phyloP scores from a whole-genome alignment of 2,888 invertebrate genomes.

The Pasiphila rectangulata region DNA sequence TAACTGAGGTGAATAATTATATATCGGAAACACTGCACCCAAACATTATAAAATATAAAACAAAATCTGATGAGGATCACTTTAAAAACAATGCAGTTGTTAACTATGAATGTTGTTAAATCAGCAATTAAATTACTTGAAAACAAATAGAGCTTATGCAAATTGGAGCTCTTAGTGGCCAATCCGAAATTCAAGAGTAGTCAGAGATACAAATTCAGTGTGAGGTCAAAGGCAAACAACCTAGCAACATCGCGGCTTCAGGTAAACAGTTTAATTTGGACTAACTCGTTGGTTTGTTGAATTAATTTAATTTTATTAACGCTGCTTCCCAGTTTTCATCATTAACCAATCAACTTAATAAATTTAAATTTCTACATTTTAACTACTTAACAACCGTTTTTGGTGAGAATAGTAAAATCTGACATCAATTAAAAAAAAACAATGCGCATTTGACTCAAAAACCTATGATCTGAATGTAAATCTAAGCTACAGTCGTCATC shows the following conservation, averaged over 20 bases:
- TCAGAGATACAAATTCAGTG: slow-evolving; percentile 22
- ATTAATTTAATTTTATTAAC: not conserved
- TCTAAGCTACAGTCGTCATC: slow-evolving; percentile 12
- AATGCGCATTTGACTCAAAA: not conserved
- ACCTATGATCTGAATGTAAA: slow-evolving; percentile 3
- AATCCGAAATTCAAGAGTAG: slow-evolving; percentile 31
- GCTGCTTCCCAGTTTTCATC: no score
- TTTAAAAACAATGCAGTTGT: no score
- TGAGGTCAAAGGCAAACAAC: slow-evolving; percentile 53
- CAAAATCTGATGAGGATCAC: no score
- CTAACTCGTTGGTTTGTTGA: not conserved
- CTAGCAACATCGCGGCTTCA: slow-evolving; percentile 40
- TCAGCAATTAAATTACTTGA: slow-evolving; percentile 32
- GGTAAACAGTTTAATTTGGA: slow-evolving; percentile 32
- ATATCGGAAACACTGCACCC: no score
- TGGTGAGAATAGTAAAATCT: no score
- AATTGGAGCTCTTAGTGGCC: slow-evolving; percentile 26
- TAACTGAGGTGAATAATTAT: no score
- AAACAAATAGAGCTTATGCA: slow-evolving; percentile 26
- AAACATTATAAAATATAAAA: no score
- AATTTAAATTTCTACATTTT: no score
- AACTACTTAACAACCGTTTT: not conserved
- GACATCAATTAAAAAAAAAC: no score
- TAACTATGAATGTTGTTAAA: no score
- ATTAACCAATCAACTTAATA: no score